Conservation (phyloP, 2,888 invertebrate species). For the Helleia helle region DNA sequence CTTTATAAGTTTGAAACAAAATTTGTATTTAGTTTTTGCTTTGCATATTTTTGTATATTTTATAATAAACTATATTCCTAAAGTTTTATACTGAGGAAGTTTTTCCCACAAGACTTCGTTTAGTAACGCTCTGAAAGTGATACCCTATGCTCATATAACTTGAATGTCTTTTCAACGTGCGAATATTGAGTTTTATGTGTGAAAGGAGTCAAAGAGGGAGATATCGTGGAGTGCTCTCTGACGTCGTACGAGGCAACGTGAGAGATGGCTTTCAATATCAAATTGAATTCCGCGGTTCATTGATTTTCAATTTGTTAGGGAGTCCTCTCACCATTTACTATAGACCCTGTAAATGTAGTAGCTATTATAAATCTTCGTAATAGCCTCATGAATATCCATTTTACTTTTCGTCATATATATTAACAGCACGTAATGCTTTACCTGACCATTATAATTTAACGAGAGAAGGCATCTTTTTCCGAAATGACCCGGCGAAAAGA, state of each 20-base stretch:
- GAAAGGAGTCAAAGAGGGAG: constrained; percentile 55
- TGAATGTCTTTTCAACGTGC: constrained; percentile 31
- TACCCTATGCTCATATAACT: constrained; percentile 22
- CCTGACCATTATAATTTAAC: not conserved
- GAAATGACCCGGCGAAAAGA: too few species aligned
- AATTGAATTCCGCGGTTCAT: constrained; percentile 80
- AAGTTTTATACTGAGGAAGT: too few species aligned
- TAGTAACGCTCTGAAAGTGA: constrained; percentile 24
- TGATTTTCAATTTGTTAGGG: constrained; percentile 75
- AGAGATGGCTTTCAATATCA: constrained; percentile 76
- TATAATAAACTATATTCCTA: too few species aligned
- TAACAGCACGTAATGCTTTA: not conserved
- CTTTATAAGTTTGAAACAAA: too few species aligned
- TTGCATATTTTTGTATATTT: too few species aligned
- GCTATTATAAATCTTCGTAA: constrained; percentile 48
- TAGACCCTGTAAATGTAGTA: constrained; percentile 43
- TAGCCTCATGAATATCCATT: constrained; percentile 8
- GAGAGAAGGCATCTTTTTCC: too few species aligned
- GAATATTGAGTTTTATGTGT: constrained; percentile 48
- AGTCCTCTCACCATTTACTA: constrained; percentile 62
- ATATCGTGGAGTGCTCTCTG: constrained; percentile 49
- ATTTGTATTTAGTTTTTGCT: too few species aligned
- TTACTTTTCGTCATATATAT: constrained; percentile 4
- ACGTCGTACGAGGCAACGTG: constrained; percentile 47
- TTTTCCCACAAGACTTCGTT: constrained; percentile 16